Conservation (phyloP, 1,140 invertebrate genomes). For the Lepidurus apus region DNA sequence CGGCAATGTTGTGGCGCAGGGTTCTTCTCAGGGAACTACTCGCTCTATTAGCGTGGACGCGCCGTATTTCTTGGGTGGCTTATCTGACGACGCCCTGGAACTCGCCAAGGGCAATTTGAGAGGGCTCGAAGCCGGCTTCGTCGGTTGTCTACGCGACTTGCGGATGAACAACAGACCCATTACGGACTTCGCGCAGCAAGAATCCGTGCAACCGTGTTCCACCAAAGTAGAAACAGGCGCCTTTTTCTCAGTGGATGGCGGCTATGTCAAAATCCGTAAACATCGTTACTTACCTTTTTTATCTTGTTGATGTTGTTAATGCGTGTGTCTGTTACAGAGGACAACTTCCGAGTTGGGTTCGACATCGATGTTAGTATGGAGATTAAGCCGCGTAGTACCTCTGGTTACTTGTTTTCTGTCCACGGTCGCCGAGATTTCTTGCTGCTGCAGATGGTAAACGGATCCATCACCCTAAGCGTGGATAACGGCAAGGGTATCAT, state of each 20-base stretch:
- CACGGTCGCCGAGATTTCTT: constrained; percentile 74
- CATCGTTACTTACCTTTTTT: constrained; percentile 33
- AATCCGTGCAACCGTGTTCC: constrained; percentile 70
- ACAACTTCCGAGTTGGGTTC: constrained; percentile 70
- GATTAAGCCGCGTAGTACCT: constrained; percentile 75
- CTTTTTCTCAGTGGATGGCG: constrained; percentile 73
- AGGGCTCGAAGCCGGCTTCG: constrained; percentile 60
- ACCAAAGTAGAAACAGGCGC: constrained; percentile 76
- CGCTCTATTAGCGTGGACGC: constrained; percentile 56
- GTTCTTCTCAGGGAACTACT: constrained; percentile 51
- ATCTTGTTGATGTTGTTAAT: background rate
- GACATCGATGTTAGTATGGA: constrained; percentile 76
- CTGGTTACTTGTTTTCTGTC: constrained; percentile 67
- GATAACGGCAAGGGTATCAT: constrained; percentile 79
- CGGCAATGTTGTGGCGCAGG: constrained; percentile 51
- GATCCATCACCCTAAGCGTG: constrained; percentile 68
- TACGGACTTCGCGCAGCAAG: constrained; percentile 51
- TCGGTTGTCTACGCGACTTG: constrained; percentile 80
- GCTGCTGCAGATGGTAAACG: constrained; percentile 80
- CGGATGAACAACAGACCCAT: constrained; percentile 59
- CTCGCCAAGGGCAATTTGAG: constrained; percentile 42
- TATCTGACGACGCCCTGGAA: constrained; percentile 43
- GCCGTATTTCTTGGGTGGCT: constrained; percentile 76
- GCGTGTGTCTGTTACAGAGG: constrained; percentile 46
- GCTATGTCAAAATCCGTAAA: constrained; percentile 60